Percentiles rank a stretch among this genome's conserved stretches.
Conservation (phyloP, 2,113 vertebrate species). For the Ciconia maguari region DNA sequence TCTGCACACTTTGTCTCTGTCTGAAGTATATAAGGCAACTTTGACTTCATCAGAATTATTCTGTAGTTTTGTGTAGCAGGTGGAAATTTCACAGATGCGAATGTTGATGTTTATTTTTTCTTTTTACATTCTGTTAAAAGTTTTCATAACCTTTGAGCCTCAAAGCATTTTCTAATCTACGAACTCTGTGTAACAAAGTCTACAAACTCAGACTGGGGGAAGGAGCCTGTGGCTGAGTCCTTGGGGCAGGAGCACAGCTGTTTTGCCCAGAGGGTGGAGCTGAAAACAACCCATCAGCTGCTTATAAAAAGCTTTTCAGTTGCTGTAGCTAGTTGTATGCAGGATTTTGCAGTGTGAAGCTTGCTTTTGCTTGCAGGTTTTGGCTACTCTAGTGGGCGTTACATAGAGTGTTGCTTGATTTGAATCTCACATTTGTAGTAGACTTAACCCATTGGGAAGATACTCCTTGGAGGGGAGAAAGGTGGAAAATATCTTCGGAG, state of each 20-base stretch:
- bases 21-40: background rate
- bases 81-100: background rate
- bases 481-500: background rate
- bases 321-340: accelerated
- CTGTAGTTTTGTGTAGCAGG: background rate
- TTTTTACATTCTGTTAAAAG: background rate
- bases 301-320: background rate
- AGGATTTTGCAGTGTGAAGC: accelerated
- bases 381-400: accelerated
- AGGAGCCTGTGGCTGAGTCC: background rate
- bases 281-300: background rate
- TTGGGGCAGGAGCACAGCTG: background rate
- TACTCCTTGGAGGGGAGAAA: background rate
- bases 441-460: background rate
- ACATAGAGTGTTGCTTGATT: accelerated
- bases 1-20: background rate
- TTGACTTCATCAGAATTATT: background rate
- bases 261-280: background rate
- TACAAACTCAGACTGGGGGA: background rate
- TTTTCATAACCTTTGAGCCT: background rate
- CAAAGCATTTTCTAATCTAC: background rate
- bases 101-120: background rate
- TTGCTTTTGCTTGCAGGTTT: background rate
- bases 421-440: background rate
- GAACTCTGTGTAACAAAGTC: background rate